phyloP scores from a whole-genome alignment of 2,113 vertebrate species.

The Scomber colias region DNA sequence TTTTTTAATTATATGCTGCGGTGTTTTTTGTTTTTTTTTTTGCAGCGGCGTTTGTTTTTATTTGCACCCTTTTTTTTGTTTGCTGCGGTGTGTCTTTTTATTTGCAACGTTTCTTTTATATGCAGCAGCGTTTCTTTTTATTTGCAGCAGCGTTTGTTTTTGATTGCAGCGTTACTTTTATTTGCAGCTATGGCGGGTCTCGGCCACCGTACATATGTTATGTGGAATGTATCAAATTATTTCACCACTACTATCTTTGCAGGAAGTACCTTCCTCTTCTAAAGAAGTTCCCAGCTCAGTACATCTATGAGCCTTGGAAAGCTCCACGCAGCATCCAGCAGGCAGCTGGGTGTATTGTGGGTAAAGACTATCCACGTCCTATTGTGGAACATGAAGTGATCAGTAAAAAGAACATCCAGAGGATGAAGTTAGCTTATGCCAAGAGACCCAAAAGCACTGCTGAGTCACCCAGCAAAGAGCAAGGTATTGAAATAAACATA shows the following conservation, averaged over 20 bases:
- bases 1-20: too few species aligned
- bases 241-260: neutral
- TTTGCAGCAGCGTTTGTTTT: too few species aligned
- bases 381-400: constrained; percentile 73
- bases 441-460: constrained; percentile 46
- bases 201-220: too few species aligned
- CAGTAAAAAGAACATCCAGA: constrained; percentile 81
- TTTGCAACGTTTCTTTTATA: too few species aligned
- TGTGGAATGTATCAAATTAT: rapidly evolving
- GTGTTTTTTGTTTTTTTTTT: too few species aligned
- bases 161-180: too few species aligned
- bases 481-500: constrained; percentile 38
- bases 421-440: constrained; percentile 83
- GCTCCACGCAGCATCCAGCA: constrained; percentile 80
- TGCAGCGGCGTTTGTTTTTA: too few species aligned
- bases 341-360: constrained; percentile 84
- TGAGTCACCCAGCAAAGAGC: constrained; percentile 54
- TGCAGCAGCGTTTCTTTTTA: too few species aligned
- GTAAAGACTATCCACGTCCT: constrained; percentile 83
- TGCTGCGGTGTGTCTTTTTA: too few species aligned
- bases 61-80: too few species aligned
- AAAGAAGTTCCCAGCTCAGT: constrained; percentile 79
- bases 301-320: constrained; percentile 87
- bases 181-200: too few species aligned
- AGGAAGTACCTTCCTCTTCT: constrained; percentile 85